Base-by-base conservation (phyloP, 2,888 invertebrate species). In the Sphaeridia pumilis region DNA sequence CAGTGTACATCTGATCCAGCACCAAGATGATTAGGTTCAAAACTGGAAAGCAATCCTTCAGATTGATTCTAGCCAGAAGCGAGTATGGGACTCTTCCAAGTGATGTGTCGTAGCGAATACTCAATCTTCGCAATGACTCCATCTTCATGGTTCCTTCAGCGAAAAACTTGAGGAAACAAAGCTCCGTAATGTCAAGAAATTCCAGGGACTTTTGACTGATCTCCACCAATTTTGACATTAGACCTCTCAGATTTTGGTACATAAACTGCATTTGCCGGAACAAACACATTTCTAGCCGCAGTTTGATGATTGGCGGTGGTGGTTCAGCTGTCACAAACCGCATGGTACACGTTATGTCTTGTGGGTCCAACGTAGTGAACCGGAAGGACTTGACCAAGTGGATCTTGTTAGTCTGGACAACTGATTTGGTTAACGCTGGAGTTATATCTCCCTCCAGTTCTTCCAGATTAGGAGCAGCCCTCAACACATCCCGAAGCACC, bases 371-470 rank as follows among this genome's bases (percentile, higher is more conserved):
- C 20, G 20, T 20, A 17, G 34, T 20, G n/a, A 46, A 46, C 34
- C 27, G 5, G 21, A 46, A 46, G 3, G 31, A 20, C 21, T 31
- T 28, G 10, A 46, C 34, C 7, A 46, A 22, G 3, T 31, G 12
- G 3, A 28, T 26, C n/a, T 46, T 46, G 17, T 46, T 46, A 17
- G 28, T 20, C 3, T 21, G 21, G 10, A 46, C 31, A 31, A 46
- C 4, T 3, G 46, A 28, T 31, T 26, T 28, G 5, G 28, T 24
- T 26, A 28, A 34, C 28, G n/a, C 17, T 20, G 46, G 46, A 7
- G 34, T 34, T 4, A 46, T 46, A 12, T 46, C 46, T 46, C 46
- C 46, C 4, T 31, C 28, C 17, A 46, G 31, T 46, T 46, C 31
- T 28, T 28, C 17, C n/a, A 46, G 17, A 31, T 31, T 46, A n/a